phyloP scores from a whole-genome alignment of 2,797 vertebrate genomes.

The Loris lydekkerianus region DNA sequence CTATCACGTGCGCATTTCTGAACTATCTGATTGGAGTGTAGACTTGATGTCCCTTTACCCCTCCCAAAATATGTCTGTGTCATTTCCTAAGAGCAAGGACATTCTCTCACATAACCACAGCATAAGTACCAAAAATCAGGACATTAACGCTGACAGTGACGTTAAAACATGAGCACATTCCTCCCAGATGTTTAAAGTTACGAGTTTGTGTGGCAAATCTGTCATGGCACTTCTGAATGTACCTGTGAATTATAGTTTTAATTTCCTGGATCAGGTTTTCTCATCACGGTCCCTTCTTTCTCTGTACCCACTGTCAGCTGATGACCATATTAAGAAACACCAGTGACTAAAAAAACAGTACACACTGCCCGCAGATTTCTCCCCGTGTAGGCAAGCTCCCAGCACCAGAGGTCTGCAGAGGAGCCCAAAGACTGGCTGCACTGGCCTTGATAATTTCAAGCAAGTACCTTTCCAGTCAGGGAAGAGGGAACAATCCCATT shows the following conservation, averaged over 20 bases:
- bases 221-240: neutral
- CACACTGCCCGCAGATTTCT: neutral
- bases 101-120: neutral
- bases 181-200: neutral
- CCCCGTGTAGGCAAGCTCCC: fast-evolving
- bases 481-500: conserved; percentile 90
- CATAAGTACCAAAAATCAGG: fast-evolving
- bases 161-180: too few species aligned
- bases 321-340: neutral
- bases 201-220: neutral
- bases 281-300: neutral
- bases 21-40: neutral
- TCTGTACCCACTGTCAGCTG: neutral
- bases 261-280: neutral
- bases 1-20: neutral
- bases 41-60: fast-evolving
- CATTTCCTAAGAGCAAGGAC: neutral
- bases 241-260: neutral
- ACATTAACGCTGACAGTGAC: fast-evolving
- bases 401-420: neutral
- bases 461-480: conserved; percentile 90
- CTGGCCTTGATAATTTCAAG: neutral
- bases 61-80: fast-evolving
- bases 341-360: fast-evolving
- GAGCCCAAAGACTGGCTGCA: neutral